Conservation (phyloP, 2,113 vertebrate species). For the Colistium nudipinnis region DNA sequence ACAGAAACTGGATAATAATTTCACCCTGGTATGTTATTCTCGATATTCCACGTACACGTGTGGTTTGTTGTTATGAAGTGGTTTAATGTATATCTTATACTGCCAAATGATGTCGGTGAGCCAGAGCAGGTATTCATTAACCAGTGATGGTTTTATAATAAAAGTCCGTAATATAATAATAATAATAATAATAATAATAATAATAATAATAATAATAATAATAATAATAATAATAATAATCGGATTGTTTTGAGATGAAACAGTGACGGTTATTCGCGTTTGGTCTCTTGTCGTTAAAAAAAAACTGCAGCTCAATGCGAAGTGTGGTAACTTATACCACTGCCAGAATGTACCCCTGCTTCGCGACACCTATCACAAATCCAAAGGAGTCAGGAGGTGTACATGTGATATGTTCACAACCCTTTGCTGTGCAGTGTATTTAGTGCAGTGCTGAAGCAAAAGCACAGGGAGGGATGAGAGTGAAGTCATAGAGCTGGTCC, state of each 20-base stretch:
- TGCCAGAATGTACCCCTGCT: neutral
- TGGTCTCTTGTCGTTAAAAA: neutral
- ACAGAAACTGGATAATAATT: conserved; percentile 22
- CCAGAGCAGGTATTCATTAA: neutral
- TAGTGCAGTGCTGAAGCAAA: conserved; percentile 26
- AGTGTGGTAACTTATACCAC: neutral
- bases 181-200: no score
- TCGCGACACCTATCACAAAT: neutral
- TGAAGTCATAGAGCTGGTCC: conserved; percentile 9
- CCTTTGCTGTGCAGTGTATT: neutral
- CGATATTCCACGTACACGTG: neutral
- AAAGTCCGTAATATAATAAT: neutral
- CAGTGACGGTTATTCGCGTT: neutral
- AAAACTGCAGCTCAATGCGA: conserved; percentile 10
- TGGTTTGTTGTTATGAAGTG: neutral
- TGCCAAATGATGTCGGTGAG: neutral
- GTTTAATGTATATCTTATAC: neutral
- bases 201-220: no score
- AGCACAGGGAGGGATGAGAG: conserved; percentile 15
- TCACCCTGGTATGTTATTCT: conserved; percentile 42
- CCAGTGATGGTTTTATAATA: neutral
- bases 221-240: no score
- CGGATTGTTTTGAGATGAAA: neutral
- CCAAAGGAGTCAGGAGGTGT: no score
- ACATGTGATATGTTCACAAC: no score